Percentiles rank a stretch among this genome's conserved stretches.
These are phyloP conservation scores for Caenorhabditis afra DNA, from an alignment of 2,888 invertebrate genomes.

Conservation along the genomic window DNA sequence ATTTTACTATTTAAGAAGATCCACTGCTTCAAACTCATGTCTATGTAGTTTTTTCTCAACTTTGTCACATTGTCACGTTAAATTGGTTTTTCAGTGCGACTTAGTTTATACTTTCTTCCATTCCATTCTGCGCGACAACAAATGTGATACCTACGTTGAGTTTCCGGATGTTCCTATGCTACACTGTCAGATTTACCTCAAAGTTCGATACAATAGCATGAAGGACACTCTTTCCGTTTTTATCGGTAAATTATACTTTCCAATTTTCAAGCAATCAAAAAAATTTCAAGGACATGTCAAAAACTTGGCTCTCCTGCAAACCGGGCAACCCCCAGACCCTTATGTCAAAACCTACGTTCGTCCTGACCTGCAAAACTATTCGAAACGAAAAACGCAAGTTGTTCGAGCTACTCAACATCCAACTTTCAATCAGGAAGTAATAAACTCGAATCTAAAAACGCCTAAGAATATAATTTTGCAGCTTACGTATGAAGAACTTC, in stretches of 20 bases:
- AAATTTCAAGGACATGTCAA: conserved; percentile 64
- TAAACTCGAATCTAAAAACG: neutral
- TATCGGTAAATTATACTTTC: conserved; percentile 45
- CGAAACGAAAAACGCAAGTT: conserved; percentile 96
- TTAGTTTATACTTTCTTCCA: conserved; percentile 99
- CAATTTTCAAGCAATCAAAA: neutral
- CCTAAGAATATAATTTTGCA: conserved; percentile 41
- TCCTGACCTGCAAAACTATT: conserved; percentile 92
- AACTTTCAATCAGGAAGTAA: conserved; percentile 97
- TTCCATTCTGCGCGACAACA: conserved; percentile 67
- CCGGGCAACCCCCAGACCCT: conserved; percentile 65
- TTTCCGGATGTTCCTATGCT: conserved; percentile 13
- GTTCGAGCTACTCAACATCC: conserved; percentile 94
- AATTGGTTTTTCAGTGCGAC: conserved; percentile 85
- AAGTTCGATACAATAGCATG: conserved; percentile 45
- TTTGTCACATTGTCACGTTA: no score
- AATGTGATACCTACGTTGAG: conserved; percentile 59
- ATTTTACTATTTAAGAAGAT: neutral
- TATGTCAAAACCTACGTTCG: conserved; percentile 86
- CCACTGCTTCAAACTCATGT: no score
- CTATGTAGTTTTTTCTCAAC: no score
- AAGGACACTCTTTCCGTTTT: conserved; percentile 56
- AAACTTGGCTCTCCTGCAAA: conserved; percentile 57
- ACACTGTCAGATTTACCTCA: conserved; percentile 61
- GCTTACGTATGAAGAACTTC: conserved; percentile 67